Evolutionary conservation across 1,140 invertebrate species (phyloP).

Genomic region (Eupeodes corollae): DNA sequence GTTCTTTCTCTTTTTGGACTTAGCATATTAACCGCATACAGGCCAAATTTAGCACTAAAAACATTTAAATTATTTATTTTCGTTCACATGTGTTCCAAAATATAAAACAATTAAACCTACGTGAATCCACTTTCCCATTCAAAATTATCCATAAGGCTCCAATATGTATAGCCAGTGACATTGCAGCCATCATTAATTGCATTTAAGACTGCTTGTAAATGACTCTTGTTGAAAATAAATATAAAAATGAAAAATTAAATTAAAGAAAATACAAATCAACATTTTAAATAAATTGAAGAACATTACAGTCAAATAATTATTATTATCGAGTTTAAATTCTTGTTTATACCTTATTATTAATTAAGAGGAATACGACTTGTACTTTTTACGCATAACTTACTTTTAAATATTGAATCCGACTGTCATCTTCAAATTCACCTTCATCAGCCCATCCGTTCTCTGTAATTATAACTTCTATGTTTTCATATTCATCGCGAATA

Average conservation of each 20-base stretch:
- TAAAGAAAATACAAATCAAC: background rate
- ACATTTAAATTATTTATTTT: background rate
- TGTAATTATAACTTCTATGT: conserved; percentile 44
- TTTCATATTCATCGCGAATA: conserved; percentile 39
- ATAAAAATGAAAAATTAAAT: background rate
- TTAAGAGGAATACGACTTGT: no score
- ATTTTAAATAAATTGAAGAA: no score
- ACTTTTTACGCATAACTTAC: no score
- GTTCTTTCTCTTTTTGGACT: conserved; percentile 6
- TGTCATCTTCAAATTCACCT: conserved; percentile 41
- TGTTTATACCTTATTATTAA: no score
- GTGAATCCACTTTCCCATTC: conserved; percentile 57
- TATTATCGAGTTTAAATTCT: no score
- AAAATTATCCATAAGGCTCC: conserved; percentile 71
- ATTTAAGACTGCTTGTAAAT: conserved; percentile 52
- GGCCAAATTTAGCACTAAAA: conserved; percentile 15
- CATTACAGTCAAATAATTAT: no score
- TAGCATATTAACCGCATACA: conserved; percentile 9
- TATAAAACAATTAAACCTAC: conserved; percentile 38
- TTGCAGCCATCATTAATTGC: conserved; percentile 54
- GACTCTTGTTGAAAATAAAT: conserved; percentile 30
- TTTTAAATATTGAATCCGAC: conserved; percentile 35
- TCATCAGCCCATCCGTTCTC: conserved; percentile 56
- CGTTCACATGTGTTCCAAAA: background rate
- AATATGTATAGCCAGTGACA: conserved; percentile 55